Evolutionary conservation across 2,113 vertebrate genomes (phyloP), one percentile per base, ranked within the genome.

Genomic region (Paramisgurnus dabryanus): DNA sequence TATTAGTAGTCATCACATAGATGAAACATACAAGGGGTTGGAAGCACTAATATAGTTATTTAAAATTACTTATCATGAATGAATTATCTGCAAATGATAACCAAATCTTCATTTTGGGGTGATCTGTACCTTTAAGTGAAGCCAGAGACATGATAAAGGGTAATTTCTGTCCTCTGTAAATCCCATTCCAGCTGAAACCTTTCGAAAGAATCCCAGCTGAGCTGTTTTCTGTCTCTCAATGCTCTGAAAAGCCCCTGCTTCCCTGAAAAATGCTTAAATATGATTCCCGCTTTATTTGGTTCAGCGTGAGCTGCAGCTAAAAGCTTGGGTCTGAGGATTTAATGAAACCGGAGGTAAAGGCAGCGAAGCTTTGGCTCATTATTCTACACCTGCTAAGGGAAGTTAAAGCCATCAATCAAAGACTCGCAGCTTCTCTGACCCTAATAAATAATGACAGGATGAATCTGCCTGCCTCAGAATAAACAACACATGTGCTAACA

Each of bases 401-500:
- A 69, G 74, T 67, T 81, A 84, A 84, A 83, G 47, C 71, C 65
- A 70, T 83, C 47, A 79, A 41, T 76, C 71, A 77, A 75, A 77
- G 65, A 40, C 72, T 61, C 60, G 43, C 49, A 45, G 67, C 67
- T 71, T 57, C 39, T 34, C 27, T 82, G 68, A 80, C 80, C 79
- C 76, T 65, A 77, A 49, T 74, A 82, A 84, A 79, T 34, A 8
- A 71, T 63, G 63, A 82, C 72, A 78, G 81, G 63, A 57, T 76
- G 64, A 76, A 86, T 66, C 63, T 80, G 85, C 60, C 40, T 47
- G 53, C 76, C 57, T 73, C 67, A 17, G 22, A 39, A 82, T 65
- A 18, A 58, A 41, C 45, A 50, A 63, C 55, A 45, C 47, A 34
- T 15, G 8, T 41, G 39, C 4, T 18, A 4, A 65, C 8, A 15